Evolutionary conservation across 2,113 vertebrate species (phyloP), one percentile per base, ranked within the genome.

Genomic region (Sebastes schlegelii): DNA sequence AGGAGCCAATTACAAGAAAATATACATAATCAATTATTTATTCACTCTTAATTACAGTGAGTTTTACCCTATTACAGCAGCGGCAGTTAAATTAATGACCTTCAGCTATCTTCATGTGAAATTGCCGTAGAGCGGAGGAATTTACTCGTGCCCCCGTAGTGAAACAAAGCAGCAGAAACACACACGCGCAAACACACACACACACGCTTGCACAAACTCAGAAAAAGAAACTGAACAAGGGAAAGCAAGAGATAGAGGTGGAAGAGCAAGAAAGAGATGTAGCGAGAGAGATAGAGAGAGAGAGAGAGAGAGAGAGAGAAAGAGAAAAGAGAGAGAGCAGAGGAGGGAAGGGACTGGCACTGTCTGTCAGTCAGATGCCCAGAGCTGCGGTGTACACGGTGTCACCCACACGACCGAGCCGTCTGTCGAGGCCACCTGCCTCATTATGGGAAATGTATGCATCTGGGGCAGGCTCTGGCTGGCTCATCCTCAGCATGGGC

Each of bases 21-120:
- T 92, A 93, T 92, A 94, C 87, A 94, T 89, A 90, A 95, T 95
- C 93, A 94, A 95, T 95, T 94, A 95, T 96, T 95, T 94, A 95
- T 92, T 91, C 82, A 52, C 73, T 92, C 82, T 93, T 94, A 95
- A 95, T 95, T 94, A 95, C 86, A 89, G 88, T 86, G 86, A 93
- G 88, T 92, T 94, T 93, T 94, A 94, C 85, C 87, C 92, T 72
- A 87, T 93, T 94, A 93, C 83, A 85, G 90, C 89, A 52, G 88
- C 91, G 76, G 92, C 88, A 84, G 82, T 92, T 92, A 91, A 94
- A 92, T 96, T 95, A 95, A 94, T 92, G 90, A 94, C 94, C 95
- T 94, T 93, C 90, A 94, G 93, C 93, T 91, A 94, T 95, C 92
- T 95, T 93, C 84, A 94, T 95, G 85, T 86, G 81, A 94, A 94